These are phyloP conservation scores for Zelostemma sp. DNA, from an alignment of 1,140 invertebrate genomes.

Conservation along the genomic window DNA sequence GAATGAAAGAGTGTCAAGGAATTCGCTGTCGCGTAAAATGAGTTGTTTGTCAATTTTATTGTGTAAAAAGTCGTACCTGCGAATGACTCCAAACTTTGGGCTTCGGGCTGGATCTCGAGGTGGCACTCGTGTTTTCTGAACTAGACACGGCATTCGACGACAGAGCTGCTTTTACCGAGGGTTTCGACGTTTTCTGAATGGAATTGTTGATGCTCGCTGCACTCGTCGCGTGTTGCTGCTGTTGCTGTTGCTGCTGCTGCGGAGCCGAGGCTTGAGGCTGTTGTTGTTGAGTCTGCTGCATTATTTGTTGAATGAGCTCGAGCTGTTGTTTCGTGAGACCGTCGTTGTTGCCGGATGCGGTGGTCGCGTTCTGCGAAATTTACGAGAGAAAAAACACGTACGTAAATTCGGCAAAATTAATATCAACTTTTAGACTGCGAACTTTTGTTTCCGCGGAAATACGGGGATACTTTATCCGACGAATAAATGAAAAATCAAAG, in stretches of 20 bases:
- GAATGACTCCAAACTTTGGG: slow-evolving; percentile 66
- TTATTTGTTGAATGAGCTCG: slow-evolving; percentile 83
- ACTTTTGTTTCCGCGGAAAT: background rate
- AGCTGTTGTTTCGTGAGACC: slow-evolving; percentile 80
- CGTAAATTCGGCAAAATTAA: background rate
- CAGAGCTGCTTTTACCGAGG: slow-evolving; percentile 58
- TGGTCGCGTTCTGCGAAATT: slow-evolving; percentile 62
- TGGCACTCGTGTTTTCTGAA: slow-evolving; percentile 49
- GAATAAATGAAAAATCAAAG: background rate
- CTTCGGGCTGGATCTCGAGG: slow-evolving; percentile 63
- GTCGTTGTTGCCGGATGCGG: slow-evolving; percentile 73
- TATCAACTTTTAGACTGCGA: background rate
- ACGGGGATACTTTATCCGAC: no score
- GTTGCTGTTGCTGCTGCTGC: slow-evolving; percentile 53
- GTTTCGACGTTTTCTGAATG: slow-evolving; percentile 58
- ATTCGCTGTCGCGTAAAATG: background rate
- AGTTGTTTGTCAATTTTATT: slow-evolving; percentile 16
- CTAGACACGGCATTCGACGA: slow-evolving; percentile 56
- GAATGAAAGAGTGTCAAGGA: background rate
- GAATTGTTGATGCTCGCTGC: slow-evolving; percentile 48
- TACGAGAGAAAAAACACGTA: background rate
- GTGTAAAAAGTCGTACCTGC: slow-evolving; percentile 53
- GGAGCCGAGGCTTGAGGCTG: slow-evolving; percentile 59
- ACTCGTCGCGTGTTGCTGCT: slow-evolving; percentile 46
- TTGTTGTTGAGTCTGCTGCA: slow-evolving; percentile 79